Conservation (phyloP, 2,113 vertebrate species). For the Lichenostomus cassidix region DNA sequence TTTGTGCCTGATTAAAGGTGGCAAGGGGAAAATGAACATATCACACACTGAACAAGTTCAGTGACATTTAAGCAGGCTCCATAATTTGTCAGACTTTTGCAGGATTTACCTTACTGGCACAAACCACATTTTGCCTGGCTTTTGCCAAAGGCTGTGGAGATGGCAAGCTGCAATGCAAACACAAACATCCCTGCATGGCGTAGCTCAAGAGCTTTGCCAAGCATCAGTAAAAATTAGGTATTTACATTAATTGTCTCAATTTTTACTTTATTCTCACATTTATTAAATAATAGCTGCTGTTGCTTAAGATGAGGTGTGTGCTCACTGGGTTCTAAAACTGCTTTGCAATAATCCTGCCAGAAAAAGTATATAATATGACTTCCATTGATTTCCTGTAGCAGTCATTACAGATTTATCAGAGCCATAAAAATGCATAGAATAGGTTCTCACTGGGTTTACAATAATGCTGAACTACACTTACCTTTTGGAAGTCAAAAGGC, state of each 20-base stretch:
- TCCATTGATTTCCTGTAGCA: not conserved
- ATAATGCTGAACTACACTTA: not conserved
- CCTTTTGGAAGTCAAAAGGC: not conserved
- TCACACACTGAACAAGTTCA: not conserved
- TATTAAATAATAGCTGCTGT: not conserved
- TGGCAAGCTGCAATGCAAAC: not conserved
- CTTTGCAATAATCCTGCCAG: not conserved
- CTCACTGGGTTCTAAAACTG: not conserved
- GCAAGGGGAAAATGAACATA: not conserved
- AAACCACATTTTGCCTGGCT: not conserved
- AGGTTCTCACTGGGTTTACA: not conserved
- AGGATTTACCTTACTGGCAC: not conserved
- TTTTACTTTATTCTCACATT: not conserved
- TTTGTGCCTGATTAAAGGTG: not conserved
- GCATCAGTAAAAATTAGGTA: not conserved
- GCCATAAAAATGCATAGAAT: not conserved
- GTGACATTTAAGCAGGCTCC: not conserved
- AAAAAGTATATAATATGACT: not conserved
- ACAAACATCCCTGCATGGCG: not conserved
- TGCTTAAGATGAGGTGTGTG: not conserved
- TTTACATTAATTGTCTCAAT: not conserved
- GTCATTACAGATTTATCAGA: not conserved
- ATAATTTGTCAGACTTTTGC: not conserved
- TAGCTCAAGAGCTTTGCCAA: not conserved
- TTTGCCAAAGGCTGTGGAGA: not conserved